Base-by-base conservation (phyloP, 2,888 invertebrate species). In the Apamea crenata region DNA sequence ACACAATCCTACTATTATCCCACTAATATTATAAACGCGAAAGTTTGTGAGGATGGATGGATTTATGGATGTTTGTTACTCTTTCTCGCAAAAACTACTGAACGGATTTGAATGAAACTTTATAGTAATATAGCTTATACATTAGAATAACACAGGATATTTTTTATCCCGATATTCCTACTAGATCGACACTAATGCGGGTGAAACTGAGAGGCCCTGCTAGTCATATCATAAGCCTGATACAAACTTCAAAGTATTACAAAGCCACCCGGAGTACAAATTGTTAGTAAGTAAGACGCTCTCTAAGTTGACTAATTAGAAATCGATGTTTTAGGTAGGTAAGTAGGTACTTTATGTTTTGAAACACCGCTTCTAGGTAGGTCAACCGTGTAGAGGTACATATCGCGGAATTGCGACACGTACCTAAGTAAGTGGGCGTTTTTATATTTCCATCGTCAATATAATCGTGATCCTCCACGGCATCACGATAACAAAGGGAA, bases 241-340 rank as follows among this genome's bases (percentile, higher is more conserved):
- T 18, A n/a, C 53, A 40, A 74, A 50, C 25, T 74, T 50, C 50
- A 50, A 40, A 63, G 50, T 40, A 77, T 53, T 63, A 75, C 18
- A 63, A 77, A 63, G 50, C 63, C 40, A 29, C 2, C 36, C 40
- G 50, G 75, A 29, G 29, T 63, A 75, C 63, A 40, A 50, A 74
- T 74, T 74, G 61, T 76, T 74, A 36, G 18, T 25, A 74, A 50
- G 74, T 76, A 50, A 75, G 50, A 53, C 63, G 29, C 25, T 40
- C 25, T 63, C 50, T 53, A 50, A 53, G 65, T 53, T n/a, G 21
- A 36, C 44, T 77, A 66, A 77, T 66, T 66, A 66, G 32, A 66
- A 78, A 47, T 47, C 47, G 32, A 77, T 78, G 66, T 75, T 74
- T 59, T 16, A 2, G 50, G 25, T 50, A 76, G 36, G 61, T 61